These are phyloP conservation scores for Orgyia antiqua DNA, from an alignment of 2,888 invertebrate species.

Conservation along the genomic window DNA sequence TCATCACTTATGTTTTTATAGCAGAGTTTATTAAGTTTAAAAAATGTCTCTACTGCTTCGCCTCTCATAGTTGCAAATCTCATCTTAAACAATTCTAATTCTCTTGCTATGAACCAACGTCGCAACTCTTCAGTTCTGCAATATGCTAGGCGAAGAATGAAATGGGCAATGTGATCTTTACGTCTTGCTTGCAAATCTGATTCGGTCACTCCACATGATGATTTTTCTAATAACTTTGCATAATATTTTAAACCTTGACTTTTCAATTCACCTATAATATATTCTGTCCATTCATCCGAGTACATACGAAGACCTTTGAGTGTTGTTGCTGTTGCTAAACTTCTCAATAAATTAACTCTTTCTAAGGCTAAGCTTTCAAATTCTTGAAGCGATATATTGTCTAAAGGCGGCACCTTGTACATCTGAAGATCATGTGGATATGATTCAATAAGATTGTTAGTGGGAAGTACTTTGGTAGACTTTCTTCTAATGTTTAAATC, in stretches of 20 bases:
- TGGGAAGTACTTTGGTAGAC: constrained; percentile 48
- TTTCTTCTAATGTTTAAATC: constrained; percentile 68
- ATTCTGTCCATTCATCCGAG: constrained; percentile 83
- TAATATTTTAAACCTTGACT: constrained; percentile 83
- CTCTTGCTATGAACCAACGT: constrained; percentile 92
- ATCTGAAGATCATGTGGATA: constrained; percentile 89
- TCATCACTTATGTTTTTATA: constrained; percentile 82
- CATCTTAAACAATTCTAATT: constrained; percentile 92
- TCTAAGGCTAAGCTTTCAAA: constrained; percentile 93
- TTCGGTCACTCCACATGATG: constrained; percentile 75
- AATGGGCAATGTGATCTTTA: constrained; percentile 95
- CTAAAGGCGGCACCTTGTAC: constrained; percentile 86
- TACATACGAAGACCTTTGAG: constrained; percentile 79
- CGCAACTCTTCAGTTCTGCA: constrained; percentile 91
- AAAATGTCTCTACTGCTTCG: constrained; percentile 81
- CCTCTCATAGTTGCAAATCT: constrained; percentile 82
- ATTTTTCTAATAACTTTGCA: constrained; percentile 78
- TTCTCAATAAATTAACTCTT: constrained; percentile 86
- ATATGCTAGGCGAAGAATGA: constrained; percentile 93
- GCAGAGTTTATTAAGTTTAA: constrained; percentile 82
- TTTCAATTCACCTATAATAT: constrained; percentile 80
- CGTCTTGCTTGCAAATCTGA: constrained; percentile 82
- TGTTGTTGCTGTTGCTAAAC: constrained; percentile 84
- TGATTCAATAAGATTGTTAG: constrained; percentile 65
- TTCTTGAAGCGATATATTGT: constrained; percentile 86